These are phyloP conservation scores for Microtus richardsoni DNA, from an alignment of 2,113 vertebrate species.

Conservation along the genomic window DNA sequence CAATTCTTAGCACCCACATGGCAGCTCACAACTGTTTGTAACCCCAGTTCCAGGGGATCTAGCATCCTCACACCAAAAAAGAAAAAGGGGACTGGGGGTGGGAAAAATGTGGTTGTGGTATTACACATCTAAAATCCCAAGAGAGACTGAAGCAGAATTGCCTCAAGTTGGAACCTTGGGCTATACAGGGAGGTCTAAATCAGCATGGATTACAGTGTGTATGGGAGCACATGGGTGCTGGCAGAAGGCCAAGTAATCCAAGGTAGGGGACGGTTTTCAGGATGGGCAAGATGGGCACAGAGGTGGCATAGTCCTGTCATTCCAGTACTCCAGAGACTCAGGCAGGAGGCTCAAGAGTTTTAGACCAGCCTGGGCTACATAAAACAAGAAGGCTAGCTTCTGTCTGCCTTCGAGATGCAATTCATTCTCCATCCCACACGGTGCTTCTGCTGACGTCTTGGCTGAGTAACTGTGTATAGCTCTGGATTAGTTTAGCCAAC, in stretches of 20 bases:
- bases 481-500: not conserved
- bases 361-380: not conserved
- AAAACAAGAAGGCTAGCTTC: not conserved
- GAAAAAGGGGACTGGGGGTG: not conserved
- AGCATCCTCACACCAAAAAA: too few species aligned
- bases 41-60: too few species aligned
- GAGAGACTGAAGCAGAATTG: not conserved
- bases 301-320: not conserved
- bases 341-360: not conserved
- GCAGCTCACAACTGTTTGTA: too few species aligned
- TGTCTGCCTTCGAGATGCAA: not conserved
- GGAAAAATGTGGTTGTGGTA: not conserved
- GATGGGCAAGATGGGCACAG: not conserved
- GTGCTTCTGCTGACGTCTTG: not conserved
- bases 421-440: too few species aligned
- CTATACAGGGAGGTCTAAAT: not conserved
- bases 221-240: not conserved
- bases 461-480: too few species aligned
- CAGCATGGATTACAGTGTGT: not conserved
- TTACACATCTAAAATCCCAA: not conserved
- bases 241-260: not conserved
- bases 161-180: not conserved
- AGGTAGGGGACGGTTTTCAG: not conserved
- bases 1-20: too few species aligned
- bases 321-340: not conserved